phyloP scores from a whole-genome alignment of 2,113 vertebrate genomes.

The Ophiodon elongatus region DNA sequence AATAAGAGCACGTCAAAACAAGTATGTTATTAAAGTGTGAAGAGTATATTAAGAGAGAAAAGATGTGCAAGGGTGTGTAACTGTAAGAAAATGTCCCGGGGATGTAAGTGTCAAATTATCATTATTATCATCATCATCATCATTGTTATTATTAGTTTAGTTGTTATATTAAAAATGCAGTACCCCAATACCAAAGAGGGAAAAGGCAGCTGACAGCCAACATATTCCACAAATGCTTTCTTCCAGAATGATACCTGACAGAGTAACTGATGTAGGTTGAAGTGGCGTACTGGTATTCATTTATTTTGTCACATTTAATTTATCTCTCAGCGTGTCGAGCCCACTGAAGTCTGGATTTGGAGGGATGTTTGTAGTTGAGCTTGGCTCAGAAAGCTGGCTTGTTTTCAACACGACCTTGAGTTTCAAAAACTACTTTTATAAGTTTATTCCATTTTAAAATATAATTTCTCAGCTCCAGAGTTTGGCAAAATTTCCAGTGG shows the following conservation, averaged over 20 bases:
- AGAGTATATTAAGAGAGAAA: not conserved
- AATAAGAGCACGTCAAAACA: not conserved
- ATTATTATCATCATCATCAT: not conserved
- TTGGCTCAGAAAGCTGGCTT: slow-evolving; percentile 58
- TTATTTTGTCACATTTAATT: slow-evolving; percentile 81
- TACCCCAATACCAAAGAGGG: not conserved
- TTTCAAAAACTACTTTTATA: slow-evolving; percentile 67
- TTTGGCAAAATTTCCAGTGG: slow-evolving; percentile 27
- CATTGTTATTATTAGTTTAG: not conserved
- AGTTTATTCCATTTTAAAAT: slow-evolving; percentile 57
- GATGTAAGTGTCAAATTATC: not conserved
- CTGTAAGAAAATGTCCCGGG: not conserved
- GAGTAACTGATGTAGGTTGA: slow-evolving; percentile 35
- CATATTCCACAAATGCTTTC: slow-evolving; percentile 9
- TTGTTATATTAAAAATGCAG: not conserved
- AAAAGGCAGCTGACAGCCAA: not conserved
- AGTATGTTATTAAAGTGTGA: not conserved
- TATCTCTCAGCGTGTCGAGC: slow-evolving; percentile 59
- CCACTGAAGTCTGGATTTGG: slow-evolving; percentile 49
- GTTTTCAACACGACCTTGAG: slow-evolving; percentile 39
- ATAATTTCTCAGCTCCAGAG: slow-evolving; percentile 31
- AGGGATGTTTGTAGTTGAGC: slow-evolving; percentile 68
- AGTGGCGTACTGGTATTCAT: slow-evolving; percentile 69
- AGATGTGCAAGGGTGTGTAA: not conserved
- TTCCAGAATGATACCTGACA: slow-evolving; percentile 13